A percentile compares a stretch with the other conserved stretches of the same genome.
phyloP scores from a whole-genome alignment of 1,140 invertebrate species.

The Oryzaephilus surinamensis region DNA sequence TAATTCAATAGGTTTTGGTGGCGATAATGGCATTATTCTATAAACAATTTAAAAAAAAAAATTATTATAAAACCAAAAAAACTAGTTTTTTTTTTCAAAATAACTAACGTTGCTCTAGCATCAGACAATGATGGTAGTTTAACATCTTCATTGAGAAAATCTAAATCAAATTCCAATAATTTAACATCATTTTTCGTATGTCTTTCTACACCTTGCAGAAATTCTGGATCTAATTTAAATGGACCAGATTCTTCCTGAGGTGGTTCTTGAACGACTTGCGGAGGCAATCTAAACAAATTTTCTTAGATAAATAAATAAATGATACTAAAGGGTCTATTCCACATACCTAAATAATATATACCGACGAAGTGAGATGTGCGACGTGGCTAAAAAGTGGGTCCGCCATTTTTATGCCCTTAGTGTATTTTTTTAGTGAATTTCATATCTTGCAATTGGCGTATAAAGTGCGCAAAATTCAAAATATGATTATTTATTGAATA shows the following conservation, averaged over 20 bases:
- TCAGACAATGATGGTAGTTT: constrained; percentile 16
- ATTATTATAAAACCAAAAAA: constrained; percentile 1
- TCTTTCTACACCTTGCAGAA: constrained; percentile 50
- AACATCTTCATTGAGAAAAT: constrained; percentile 28
- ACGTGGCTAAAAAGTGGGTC: too few species aligned
- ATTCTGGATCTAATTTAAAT: constrained; percentile 57
- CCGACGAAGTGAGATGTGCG: too few species aligned
- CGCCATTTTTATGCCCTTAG: too few species aligned
- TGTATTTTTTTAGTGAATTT: too few species aligned
- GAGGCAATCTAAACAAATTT: constrained; percentile 20
- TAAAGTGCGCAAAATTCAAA: too few species aligned
- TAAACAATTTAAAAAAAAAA: constrained; percentile 16
- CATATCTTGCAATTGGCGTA: too few species aligned
- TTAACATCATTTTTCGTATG: constrained; percentile 15
- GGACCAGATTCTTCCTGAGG: constrained; percentile 46
- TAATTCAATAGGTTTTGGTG: constrained; percentile 37
- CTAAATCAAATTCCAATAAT: constrained; percentile 25
- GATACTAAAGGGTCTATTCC: too few species aligned
- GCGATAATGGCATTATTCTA: constrained; percentile 40
- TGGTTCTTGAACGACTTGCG: constrained; percentile 26
- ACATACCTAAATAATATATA: too few species aligned
- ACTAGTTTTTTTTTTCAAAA: constrained; percentile 1
- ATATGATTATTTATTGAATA: too few species aligned
- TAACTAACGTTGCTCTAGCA: constrained; percentile 25
- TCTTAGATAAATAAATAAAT: not conserved